Conservation (phyloP, 1,140 invertebrate species). For the Leptestheria dahalacensis region DNA sequence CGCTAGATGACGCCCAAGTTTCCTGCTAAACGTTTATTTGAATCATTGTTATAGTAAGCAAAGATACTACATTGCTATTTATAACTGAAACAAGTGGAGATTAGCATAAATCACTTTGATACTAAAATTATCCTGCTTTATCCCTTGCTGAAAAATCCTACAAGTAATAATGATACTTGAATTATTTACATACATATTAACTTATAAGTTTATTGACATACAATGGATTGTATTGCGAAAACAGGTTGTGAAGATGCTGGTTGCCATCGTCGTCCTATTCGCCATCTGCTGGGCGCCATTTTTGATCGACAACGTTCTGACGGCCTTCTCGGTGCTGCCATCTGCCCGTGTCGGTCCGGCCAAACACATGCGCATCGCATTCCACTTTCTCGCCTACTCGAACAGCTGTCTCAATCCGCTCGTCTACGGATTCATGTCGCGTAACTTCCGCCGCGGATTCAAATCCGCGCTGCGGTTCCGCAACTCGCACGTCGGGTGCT, state of each 20-base stretch:
- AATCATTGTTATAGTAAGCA: too few species aligned
- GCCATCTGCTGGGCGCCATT: conserved; percentile 49
- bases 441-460: conserved; percentile 41
- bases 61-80: too few species aligned
- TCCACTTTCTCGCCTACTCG: conserved; percentile 48
- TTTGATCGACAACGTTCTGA: conserved; percentile 44
- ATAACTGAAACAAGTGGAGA: too few species aligned
- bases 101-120: too few species aligned
- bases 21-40: too few species aligned
- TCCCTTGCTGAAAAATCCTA: too few species aligned
- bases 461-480: neutral
- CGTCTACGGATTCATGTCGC: conserved; percentile 66
- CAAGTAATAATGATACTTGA: too few species aligned
- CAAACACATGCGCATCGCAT: conserved; percentile 44
- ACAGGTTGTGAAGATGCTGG: conserved; percentile 54
- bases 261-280: conserved; percentile 52
- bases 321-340: conserved; percentile 39
- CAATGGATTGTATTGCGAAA: too few species aligned
- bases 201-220: too few species aligned
- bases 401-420: conserved; percentile 64
- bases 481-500: neutral
- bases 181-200: too few species aligned
- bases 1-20: too few species aligned
- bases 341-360: conserved; percentile 30
- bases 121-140: too few species aligned